Conservation (phyloP, 1,140 invertebrate genomes). For the Phymastichus coffea region DNA sequence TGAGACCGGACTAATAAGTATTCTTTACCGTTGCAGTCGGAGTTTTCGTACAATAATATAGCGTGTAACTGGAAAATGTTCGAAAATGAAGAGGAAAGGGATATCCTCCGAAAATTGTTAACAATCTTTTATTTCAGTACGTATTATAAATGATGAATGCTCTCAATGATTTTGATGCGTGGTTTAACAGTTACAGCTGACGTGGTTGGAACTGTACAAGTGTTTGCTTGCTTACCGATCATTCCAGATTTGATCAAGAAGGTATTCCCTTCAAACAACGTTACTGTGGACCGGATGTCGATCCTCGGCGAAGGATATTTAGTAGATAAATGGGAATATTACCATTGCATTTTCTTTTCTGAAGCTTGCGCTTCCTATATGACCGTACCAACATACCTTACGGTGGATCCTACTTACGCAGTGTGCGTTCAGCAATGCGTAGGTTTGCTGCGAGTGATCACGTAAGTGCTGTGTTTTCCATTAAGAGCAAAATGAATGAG, state of each 20-base stretch:
- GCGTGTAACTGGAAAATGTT: not conserved
- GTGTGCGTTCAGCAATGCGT: not conserved
- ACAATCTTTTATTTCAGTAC: not conserved
- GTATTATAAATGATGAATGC: too few relatives aligned
- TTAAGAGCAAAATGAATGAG: too few relatives aligned
- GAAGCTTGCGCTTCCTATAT: not conserved
- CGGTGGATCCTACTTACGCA: not conserved
- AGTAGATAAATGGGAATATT: not conserved
- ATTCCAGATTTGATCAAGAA: not conserved
- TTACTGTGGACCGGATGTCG: not conserved
- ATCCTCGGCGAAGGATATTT: not conserved
- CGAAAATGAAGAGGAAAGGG: not conserved
- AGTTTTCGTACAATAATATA: not conserved
- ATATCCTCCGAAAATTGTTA: not conserved
- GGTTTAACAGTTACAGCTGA: not conserved
- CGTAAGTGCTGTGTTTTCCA: too few relatives aligned
- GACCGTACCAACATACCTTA: not conserved
- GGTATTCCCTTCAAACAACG: not conserved
- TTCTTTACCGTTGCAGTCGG: not conserved
- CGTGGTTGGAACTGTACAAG: not conserved
- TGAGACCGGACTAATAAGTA: not conserved
- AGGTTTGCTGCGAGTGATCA: not conserved
- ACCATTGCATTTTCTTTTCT: not conserved
- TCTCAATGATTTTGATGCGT: not conserved
- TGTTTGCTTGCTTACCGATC: not conserved